Evolutionary conservation across 2,113 vertebrate species (phyloP), one percentile per base, ranked within the genome.

Genomic region (Gallinago jamesoni): DNA sequence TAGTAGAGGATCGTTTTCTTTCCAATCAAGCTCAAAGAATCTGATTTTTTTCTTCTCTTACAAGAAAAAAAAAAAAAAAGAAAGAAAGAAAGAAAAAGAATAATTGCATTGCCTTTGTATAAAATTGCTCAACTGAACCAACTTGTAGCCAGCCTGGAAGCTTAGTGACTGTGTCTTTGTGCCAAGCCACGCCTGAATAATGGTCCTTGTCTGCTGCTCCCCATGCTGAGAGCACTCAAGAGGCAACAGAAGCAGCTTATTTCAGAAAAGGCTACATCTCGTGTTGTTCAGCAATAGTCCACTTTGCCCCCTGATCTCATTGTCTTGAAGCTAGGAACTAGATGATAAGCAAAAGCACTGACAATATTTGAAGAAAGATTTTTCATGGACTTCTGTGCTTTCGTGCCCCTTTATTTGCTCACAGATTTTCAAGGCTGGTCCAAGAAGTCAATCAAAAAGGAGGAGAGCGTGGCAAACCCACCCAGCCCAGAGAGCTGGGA

Each of bases 81-180:
- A 17, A 59, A 35, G 21, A 17, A 28, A 30, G 30, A 57, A 53
- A 47, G 23, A 39, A 47, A 35, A 64, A 63, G 12, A 74, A 48
- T 5, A 68, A 77, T 69, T 83, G 45, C 57, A 84, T 67, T 88
- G 45, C 60, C 43, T 45, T 70, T 50, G 62, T 87, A 80, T 67
- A 93, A 96, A 94, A 93, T 90, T 90, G 63, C 73, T 95, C 90
- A 93, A 83, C 73, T 85, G 80, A 87, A 89, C 64, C 64, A 92
- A 87, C 59, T 77, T 86, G 41, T 56, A 94, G 67, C 53, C 83
- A 96, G 31, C 33, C 74, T 94, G 45, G 59, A 87, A 92, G 70
- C 70, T 90, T 72, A 89, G 87, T 31, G 45, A 80, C 68, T 86
- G n/a, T 7, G 0, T 76, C 33, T 84, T 78, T 90, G 70, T 82